phyloP scores from a whole-genome alignment of 2,797 vertebrate species.

The Protonibea diacanthus region DNA sequence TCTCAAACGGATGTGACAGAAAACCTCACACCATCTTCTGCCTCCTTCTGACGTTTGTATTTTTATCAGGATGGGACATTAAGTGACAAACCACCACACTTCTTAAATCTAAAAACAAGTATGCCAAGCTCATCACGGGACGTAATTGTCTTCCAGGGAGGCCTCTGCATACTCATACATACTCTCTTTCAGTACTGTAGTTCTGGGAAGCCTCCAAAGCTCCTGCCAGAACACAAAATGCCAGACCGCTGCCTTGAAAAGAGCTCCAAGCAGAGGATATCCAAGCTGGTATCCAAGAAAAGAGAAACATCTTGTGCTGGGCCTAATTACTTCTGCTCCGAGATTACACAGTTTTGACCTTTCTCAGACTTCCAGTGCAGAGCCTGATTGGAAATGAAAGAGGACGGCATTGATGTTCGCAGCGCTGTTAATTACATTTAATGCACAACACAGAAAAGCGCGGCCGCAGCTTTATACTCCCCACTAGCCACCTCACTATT shows the following conservation, averaged over 20 bases:
- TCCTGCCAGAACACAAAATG: conserved; percentile 78
- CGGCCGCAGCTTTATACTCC: neutral
- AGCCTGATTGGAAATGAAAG: conserved; percentile 48
- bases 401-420: conserved; percentile 35
- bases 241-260: conserved; percentile 69
- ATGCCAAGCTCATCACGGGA: conserved; percentile 65
- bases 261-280: conserved; percentile 64
- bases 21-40: conserved; percentile 22
- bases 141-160: conserved; percentile 63
- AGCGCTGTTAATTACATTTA: conserved; percentile 39
- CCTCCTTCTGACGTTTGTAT: conserved; percentile 15
- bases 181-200: conserved; percentile 63
- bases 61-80: conserved; percentile 34
- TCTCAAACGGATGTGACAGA: conserved; percentile 1
- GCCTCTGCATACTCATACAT: conserved; percentile 52
- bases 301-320: conserved; percentile 75
- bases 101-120: conserved; percentile 51
- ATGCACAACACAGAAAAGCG: conserved; percentile 25
- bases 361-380: conserved; percentile 67
- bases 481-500: neutral
- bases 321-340: conserved; percentile 81
- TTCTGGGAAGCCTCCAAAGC: conserved; percentile 74
- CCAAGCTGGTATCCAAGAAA: conserved; percentile 73
- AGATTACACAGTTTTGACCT: conserved; percentile 77
- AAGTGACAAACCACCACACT: conserved; percentile 45